These are phyloP conservation scores for Glaucopsyche alexis DNA, from an alignment of 2,888 invertebrate species.

Conservation along the genomic window DNA sequence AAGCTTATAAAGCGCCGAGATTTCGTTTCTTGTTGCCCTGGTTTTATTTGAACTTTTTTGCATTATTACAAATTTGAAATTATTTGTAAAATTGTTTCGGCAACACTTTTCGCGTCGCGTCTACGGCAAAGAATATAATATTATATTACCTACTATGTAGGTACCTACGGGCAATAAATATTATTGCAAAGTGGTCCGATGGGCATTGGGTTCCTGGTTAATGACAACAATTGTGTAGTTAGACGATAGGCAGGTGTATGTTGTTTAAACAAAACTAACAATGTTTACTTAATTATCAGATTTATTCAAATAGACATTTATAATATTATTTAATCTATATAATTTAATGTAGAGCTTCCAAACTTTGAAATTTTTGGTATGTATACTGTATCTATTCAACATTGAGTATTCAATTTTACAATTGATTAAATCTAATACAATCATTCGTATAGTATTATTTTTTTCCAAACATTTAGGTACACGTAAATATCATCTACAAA, in stretches of 20 bases:
- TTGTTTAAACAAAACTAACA: constrained; percentile 58
- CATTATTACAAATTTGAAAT: too few relatives aligned
- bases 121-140: too few relatives aligned
- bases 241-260: neutral
- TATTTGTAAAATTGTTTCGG: too few relatives aligned
- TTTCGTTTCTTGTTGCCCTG: too few relatives aligned
- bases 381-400: constrained; percentile 57
- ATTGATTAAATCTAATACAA: constrained; percentile 67
- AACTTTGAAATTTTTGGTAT: constrained; percentile 72
- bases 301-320: constrained; percentile 80
- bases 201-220: too few relatives aligned
- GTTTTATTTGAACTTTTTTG: too few relatives aligned
- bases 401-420: constrained; percentile 64
- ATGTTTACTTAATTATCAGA: constrained; percentile 61
- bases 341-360: constrained; percentile 70
- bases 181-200: too few relatives aligned
- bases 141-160: too few relatives aligned
- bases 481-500: constrained; percentile 77
- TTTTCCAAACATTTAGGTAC: constrained; percentile 73
- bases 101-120: too few relatives aligned
- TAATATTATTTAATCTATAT: constrained; percentile 53
- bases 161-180: too few relatives aligned
- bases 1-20: too few relatives aligned
- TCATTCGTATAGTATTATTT: constrained; percentile 62
- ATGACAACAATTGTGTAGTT: too few relatives aligned